Evolutionary conservation across 2,888 invertebrate species (phyloP), one percentile per base, ranked within the genome.

Genomic region (Meteorus cinctellus): DNA sequence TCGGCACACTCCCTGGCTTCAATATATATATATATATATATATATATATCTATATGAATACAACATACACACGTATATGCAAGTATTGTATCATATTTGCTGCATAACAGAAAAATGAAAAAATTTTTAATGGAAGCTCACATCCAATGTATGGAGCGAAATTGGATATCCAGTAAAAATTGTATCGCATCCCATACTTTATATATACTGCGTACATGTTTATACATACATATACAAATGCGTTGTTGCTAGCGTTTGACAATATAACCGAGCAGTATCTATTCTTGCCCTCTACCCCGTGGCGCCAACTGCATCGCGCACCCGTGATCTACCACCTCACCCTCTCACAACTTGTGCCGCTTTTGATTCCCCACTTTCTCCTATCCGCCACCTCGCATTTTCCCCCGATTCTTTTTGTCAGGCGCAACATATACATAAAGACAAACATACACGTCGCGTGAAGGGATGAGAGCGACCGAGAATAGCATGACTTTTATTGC

Each of bases 401-500:
- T 77, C 78, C 77, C 71, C 12, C 12, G 41, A 2, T 41, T 41
- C 12, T 41, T 41, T 41, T 12, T 41, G 8, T 41, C 41, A 8
- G 12, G 48, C 27, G 41, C 48, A 45, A 67, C 51, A 19, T 55
- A 55, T 55, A 5, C 41, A 36, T 41, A 16, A 27, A 41, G 36
- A 65, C 19, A 41, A 71, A 71, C 72, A 75, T 66, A 31, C 75
- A 41, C 65, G 77, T 16, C 74, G 75, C 31, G 75, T 75, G 78
- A 59, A 70, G 80, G 72, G 74, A 74, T 55, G 77, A 76, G 67
- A 74, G 80, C 41, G 63, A 16, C 31, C 68, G 75, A 67, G 76
- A 62, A 59, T 78, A 80, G 81, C 82, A 84, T 88, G 88, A 88
- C 88, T 88, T 88, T 88, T 87, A 88, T 88, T 87, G 85, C 87